Percentiles rank a stretch among this genome's conserved stretches.
phyloP scores from a whole-genome alignment of 2,797 vertebrate species.

The Anguilla megastoma region DNA sequence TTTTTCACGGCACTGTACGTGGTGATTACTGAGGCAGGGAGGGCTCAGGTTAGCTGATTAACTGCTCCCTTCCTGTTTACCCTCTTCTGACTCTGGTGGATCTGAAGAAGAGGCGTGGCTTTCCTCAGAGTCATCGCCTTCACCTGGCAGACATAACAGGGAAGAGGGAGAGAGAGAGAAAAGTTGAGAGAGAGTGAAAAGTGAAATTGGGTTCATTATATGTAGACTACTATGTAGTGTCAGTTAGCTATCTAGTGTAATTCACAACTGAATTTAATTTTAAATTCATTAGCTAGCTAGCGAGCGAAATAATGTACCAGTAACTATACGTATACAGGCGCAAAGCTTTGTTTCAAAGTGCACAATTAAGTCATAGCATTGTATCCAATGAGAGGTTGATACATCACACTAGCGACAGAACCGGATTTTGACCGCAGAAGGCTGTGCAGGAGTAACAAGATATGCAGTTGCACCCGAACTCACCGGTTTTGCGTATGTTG shows the following conservation, averaged over 20 bases:
- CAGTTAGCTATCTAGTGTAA: background rate
- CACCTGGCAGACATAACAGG: conserved; percentile 25
- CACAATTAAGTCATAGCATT: too few species aligned
- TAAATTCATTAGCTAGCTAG: too few species aligned
- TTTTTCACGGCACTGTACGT: background rate
- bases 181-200: background rate
- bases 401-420: too few species aligned
- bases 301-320: too few species aligned
- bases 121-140: conserved; percentile 66
- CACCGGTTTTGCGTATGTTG: conserved; percentile 79
- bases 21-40: background rate
- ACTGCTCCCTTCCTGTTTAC: conserved; percentile 62
- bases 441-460: too few species aligned
- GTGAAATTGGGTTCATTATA: background rate
- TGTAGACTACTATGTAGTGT: too few species aligned
- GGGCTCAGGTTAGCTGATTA: conserved; percentile 45
- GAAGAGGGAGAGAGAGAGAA: background rate
- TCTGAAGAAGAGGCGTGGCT: conserved; percentile 59
- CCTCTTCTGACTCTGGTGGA: conserved; percentile 60
- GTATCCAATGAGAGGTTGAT: too few species aligned
- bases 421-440: too few species aligned
- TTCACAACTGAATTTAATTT: too few species aligned
- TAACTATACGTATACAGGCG: too few species aligned
- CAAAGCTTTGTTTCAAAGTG: too few species aligned
- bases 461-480: background rate